Percentiles rank a stretch among this genome's conserved stretches.
Conservation (phyloP, 1,140 invertebrate genomes). For the Octopus sinensis region DNA sequence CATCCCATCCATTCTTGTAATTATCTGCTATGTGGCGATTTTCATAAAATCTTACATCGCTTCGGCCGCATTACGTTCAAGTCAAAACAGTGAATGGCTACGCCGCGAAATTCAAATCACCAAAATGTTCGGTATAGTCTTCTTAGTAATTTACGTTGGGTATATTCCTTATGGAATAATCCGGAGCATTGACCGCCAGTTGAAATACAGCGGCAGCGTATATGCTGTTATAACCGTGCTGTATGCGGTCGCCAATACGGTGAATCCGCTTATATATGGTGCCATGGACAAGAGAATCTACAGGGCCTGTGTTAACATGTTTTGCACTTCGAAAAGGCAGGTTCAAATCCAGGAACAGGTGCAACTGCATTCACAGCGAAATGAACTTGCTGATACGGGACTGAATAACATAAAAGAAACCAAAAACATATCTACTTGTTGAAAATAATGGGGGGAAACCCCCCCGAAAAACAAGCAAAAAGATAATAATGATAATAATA, state of each 20-base stretch:
- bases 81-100: constrained; percentile 46
- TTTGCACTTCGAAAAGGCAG: constrained; percentile 24
- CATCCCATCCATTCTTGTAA: constrained; percentile 52
- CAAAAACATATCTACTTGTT: too few relatives aligned
- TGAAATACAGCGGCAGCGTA: constrained; percentile 49
- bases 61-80: constrained; percentile 40
- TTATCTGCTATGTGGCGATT: constrained; percentile 55
- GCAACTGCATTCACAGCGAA: background rate
- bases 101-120: constrained; percentile 56
- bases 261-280: constrained; percentile 55
- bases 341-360: too few relatives aligned
- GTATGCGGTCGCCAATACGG: constrained; percentile 53
- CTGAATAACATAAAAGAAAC: too few relatives aligned
- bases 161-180: constrained; percentile 55
- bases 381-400: background rate
- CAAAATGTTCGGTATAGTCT: constrained; percentile 58
- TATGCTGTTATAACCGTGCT: constrained; percentile 55
- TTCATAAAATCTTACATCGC: constrained; percentile 53
- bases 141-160: constrained; percentile 53
- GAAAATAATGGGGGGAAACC: too few relatives aligned
- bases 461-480: too few relatives aligned
- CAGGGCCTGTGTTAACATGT: constrained; percentile 42
- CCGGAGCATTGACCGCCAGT: constrained; percentile 48
- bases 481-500: too few relatives aligned
- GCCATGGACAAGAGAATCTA: constrained; percentile 54